Evolutionary conservation across 2,113 vertebrate genomes (phyloP), one percentile per base, ranked within the genome.

Genomic region (Lepidothrix coronata): DNA sequence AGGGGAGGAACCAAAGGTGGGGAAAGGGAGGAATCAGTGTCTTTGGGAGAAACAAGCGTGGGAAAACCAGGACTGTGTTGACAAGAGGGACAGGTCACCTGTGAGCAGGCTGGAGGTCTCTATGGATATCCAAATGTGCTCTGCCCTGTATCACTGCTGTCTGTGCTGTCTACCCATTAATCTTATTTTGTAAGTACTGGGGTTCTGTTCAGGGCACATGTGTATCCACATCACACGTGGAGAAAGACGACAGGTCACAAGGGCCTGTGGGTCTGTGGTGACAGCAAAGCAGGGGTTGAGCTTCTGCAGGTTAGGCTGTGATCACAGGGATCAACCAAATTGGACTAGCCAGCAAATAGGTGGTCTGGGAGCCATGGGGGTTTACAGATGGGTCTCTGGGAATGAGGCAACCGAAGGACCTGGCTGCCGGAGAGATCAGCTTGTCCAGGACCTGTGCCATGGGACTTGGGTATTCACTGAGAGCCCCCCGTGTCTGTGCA

Each of bases 1-100:
- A 52, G 4, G 1, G 4, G 6, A 54, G 14, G 9, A 88, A 33
- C 0, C 18, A 72, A 44, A 76, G 4, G 20, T 15, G 1, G 6
- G 8, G 8, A 72, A 84, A 87, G 2, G 18, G 10, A 73, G 8
- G 9, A 10, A 48, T 59, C 7, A 28, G 12, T 9, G 8, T 2
- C 21, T 31, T 43, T 30, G 19, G 25, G 5, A 82, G 5, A 8
- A 77, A 48, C 0, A 13, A 70, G 30, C 14, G 11, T 11, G 11
- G 12, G 9, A 68, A 68, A 91, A 15, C 1, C 18, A 83, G 5
- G 6, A 10, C 7, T 58, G 2, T 5, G 10, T 23, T 43, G 22
- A 31, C 12, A 21, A 37, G 9, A 63, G 8, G 15, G 24, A 33
- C 7, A 49, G 28, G 48, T 25, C 28, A 44, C 5, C 1, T 12